Evolutionary conservation across 2,797 vertebrate genomes (phyloP), one percentile per base, ranked within the genome.

Genomic region (Malacoraja senta): DNA sequence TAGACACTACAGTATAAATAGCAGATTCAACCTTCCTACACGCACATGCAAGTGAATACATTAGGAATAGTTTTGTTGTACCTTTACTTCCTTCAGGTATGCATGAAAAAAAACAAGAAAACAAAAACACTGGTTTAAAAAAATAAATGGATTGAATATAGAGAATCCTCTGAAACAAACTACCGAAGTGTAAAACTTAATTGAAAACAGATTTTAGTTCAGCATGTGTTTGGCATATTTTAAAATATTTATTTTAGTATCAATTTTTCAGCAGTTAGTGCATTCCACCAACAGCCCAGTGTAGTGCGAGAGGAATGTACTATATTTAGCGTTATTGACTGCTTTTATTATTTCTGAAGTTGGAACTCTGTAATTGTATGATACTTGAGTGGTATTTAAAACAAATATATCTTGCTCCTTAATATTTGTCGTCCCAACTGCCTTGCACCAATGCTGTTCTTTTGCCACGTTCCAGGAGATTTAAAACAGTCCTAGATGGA

Each of bases 191-290:
- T 88, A 35, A 88, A 68, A 68, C 65, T 68, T 68, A 76, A 92
- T 29, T 92, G 71, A 92, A 92, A 24, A 26, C 12, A 76, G 35
- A 15, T n/a, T 76, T 92, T 58, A 44, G 26, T 29, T 17, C 68
- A 72, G 58, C 90, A 92, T 92, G 71, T 92, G 90, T 76, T 74
- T 38, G 76, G 35, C 90, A 92, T 92, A 74, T 92, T 92, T 92
- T 92, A 29, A 92, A 58, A 92, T 92, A 38, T 92, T 92, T 92
- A 92, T 92, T 92, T 92, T 76, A 76, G 90, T 76, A 74, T 76
- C 90, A 92, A 26, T 76, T 76, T 92, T 76, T 92, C 90, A 92
- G 38, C 38, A 26, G 35, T 76, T 53, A 76, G 68, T 74, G 90
- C 74, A 26, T 44, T 76, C 72, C 44, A 92, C 58, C 76, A 76